phyloP scores from a whole-genome alignment of 2,888 invertebrate genomes.

The Heteromurus nitidus region DNA sequence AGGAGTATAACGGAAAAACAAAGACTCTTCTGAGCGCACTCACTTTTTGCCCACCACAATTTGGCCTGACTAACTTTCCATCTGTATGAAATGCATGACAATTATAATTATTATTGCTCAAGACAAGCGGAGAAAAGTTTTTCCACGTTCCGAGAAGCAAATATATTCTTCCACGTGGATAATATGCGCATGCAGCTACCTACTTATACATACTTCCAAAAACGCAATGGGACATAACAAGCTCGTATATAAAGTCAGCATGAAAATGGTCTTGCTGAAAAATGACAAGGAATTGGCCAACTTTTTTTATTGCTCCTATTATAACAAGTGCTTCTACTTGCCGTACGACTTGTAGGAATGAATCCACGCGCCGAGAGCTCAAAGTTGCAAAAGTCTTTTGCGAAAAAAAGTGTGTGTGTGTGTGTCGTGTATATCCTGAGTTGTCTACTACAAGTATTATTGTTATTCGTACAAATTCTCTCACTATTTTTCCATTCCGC shows the following conservation, averaged over 20 bases:
- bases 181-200: background rate
- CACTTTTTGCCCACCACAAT: no score
- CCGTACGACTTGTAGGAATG: background rate
- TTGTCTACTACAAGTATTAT: slow-evolving; percentile 5
- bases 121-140: slow-evolving; percentile 17
- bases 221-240: background rate
- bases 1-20: no score
- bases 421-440: background rate
- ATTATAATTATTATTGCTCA: slow-evolving; percentile 44
- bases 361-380: no score
- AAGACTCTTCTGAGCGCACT: no score
- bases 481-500: background rate
- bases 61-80: background rate
- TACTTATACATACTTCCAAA: background rate
- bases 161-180: slow-evolving; percentile 48
- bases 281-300: slow-evolving; percentile 42
- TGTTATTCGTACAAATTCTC: slow-evolving; percentile 22
- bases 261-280: slow-evolving; percentile 8
- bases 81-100: slow-evolving; percentile 38
- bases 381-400: background rate
- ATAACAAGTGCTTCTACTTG: slow-evolving; percentile 14
- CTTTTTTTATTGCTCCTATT: slow-evolving; percentile 46
- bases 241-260: background rate
- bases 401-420: background rate
- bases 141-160: slow-evolving; percentile 22